phyloP scores from a whole-genome alignment of 2,113 vertebrate genomes.

The Alaudala cheleensis region DNA sequence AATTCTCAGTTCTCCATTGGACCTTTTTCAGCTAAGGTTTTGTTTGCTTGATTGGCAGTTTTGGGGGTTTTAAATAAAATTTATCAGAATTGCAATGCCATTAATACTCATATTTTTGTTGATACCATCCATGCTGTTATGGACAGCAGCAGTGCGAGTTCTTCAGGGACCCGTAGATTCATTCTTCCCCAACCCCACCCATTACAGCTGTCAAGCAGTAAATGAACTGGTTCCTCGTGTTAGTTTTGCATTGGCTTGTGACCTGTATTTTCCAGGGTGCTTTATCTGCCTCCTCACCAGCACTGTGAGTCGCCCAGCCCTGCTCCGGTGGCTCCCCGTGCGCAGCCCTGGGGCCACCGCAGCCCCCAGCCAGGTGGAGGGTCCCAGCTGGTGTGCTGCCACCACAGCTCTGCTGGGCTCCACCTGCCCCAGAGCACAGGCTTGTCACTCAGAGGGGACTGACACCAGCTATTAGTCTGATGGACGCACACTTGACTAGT shows the following conservation, averaged over 20 bases:
- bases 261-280: background rate
- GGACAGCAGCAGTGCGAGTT: background rate
- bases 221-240: background rate
- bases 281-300: background rate
- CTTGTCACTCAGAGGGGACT: conserved; percentile 6
- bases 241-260: background rate
- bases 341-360: background rate
- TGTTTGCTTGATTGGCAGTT: background rate
- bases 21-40: background rate
- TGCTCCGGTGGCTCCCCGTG: background rate
- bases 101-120: background rate
- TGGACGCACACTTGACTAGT: background rate
- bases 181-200: background rate
- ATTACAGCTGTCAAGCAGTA: background rate
- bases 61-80: background rate
- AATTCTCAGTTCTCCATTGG: background rate
- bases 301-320: rapidly evolving
- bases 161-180: background rate
- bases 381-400: conserved; percentile 40
- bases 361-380: conserved; percentile 11
- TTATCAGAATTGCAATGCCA: background rate
- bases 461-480: conserved; percentile 38
- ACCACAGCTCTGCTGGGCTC: background rate
- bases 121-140: background rate
- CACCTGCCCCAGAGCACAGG: background rate